Conservation (phyloP, 2,888 invertebrate species). For the Piscicola geometra region DNA sequence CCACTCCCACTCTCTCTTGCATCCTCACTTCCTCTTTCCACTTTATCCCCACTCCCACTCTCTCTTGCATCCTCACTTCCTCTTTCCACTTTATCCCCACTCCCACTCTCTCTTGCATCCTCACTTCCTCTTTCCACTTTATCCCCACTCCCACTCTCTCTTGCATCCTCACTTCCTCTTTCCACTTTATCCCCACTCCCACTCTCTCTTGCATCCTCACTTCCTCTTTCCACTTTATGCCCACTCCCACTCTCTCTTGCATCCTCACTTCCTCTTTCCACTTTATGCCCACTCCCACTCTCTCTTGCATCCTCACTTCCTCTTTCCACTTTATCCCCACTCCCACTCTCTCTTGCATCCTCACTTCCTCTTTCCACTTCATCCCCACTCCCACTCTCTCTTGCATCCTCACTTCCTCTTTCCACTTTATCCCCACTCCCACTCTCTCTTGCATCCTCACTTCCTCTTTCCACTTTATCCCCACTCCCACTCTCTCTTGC, state of each 20-base stretch:
- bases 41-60: not conserved
- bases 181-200: not conserved
- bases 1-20: not conserved
- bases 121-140: not conserved
- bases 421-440: too few relatives aligned
- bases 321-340: not conserved
- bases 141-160: not conserved
- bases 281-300: not conserved
- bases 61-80: not conserved
- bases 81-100: not conserved
- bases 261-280: not conserved
- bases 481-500: too few relatives aligned
- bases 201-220: not conserved
- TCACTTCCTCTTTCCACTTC: not conserved
- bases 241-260: too few relatives aligned
- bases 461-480: too few relatives aligned
- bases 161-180: not conserved
- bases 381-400: not conserved
- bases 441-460: too few relatives aligned
- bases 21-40: not conserved
- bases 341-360: not conserved
- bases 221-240: too few relatives aligned
- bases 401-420: too few relatives aligned
- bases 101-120: not conserved
- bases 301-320: not conserved